phyloP scores from a whole-genome alignment of 2,888 invertebrate species.

The Agrotis exclamationis region DNA sequence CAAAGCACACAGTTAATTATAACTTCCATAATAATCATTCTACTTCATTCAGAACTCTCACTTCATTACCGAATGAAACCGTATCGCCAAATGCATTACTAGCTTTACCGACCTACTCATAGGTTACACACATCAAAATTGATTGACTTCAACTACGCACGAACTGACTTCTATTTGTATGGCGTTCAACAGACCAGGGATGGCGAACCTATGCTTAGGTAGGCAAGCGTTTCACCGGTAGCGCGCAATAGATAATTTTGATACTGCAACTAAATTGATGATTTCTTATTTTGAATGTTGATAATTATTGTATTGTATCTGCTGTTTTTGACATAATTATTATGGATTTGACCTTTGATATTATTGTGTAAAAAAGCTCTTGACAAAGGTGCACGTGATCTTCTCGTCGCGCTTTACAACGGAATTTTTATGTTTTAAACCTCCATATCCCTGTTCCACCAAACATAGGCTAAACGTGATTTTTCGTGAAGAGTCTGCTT shows the following conservation, averaged over 20 bases:
- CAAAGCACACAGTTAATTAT: conserved; percentile 40
- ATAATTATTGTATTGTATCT: too few relatives aligned
- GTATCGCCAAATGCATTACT: conserved; percentile 54
- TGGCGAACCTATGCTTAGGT: neutral
- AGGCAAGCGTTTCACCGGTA: neutral
- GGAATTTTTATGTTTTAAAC: too few relatives aligned
- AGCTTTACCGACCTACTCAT: conserved; percentile 42
- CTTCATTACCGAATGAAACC: conserved; percentile 43
- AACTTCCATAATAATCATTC: conserved; percentile 39
- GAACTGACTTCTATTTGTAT: conserved; percentile 53
- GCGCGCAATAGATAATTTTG: rapidly evolving
- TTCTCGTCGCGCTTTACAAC: too few relatives aligned
- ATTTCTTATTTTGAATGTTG: neutral
- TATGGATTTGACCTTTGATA: too few relatives aligned
- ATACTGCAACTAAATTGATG: neutral
- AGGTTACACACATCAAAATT: conserved; percentile 58
- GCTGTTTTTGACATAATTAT: too few relatives aligned
- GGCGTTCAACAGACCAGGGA: conserved; percentile 33
- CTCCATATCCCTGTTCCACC: too few relatives aligned
- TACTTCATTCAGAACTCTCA: conserved; percentile 41
- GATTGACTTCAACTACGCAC: conserved; percentile 59
- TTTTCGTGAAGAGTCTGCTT: too few relatives aligned
- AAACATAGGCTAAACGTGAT: too few relatives aligned
- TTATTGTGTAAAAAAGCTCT: too few relatives aligned
- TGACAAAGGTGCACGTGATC: too few relatives aligned